These are phyloP conservation scores for Globia sparganii DNA, from an alignment of 2,888 invertebrate species.

Conservation along the genomic window DNA sequence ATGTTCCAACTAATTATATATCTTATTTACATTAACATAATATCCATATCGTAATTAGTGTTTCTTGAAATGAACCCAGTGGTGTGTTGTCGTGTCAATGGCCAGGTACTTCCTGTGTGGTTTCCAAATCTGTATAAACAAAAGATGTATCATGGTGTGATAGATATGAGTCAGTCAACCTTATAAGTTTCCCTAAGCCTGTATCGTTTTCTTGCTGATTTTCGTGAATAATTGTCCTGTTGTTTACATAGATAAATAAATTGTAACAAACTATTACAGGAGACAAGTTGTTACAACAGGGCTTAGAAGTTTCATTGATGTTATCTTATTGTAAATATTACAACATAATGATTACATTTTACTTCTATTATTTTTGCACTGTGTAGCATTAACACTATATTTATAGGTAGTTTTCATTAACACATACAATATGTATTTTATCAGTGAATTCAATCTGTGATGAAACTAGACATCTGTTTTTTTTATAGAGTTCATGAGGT, in stretches of 20 bases:
- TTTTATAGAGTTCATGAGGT: conserved; percentile 6
- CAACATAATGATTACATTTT: conserved; percentile 28
- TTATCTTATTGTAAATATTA: conserved; percentile 52
- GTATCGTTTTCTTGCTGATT: conserved; percentile 17
- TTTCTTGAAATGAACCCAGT: conserved; percentile 41
- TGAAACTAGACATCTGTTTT: conserved; percentile 21
- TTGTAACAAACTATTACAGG: conserved; percentile 18
- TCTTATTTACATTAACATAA: conserved; percentile 68
- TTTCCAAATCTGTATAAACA: conserved; percentile 73
- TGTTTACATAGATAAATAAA: conserved; percentile 53
- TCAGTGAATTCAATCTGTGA: conserved; percentile 9
- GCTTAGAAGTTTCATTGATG: conserved; percentile 30
- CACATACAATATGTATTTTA: neutral
- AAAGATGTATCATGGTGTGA: conserved; percentile 63
- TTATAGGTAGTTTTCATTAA: conserved; percentile 10
- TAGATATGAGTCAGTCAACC: conserved; percentile 52
- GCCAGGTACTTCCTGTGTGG: conserved; percentile 61
- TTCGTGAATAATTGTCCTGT: conserved; percentile 37
- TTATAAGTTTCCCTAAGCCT: conserved; percentile 31
- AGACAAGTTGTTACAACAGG: conserved; percentile 8
- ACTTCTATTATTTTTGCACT: conserved; percentile 7
- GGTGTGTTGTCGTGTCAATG: conserved; percentile 59
- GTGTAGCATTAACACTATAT: conserved; percentile 21
- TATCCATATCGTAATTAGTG: conserved; percentile 56
- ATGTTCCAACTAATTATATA: conserved; percentile 63